Percentiles rank a stretch among this genome's conserved stretches.
Conservation (phyloP, 2,888 invertebrate genomes). For the Rotaria sp. region DNA sequence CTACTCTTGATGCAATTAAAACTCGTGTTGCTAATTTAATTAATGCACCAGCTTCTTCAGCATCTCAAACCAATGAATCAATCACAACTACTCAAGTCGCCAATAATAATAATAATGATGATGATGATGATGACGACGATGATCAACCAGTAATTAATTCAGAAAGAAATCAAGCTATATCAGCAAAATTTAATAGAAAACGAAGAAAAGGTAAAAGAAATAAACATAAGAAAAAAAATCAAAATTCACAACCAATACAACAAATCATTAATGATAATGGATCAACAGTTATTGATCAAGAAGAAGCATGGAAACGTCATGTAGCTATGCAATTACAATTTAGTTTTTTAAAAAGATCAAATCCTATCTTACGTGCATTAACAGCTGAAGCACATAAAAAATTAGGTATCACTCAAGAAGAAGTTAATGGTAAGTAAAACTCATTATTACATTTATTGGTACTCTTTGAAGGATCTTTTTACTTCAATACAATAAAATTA, state of each 20-base stretch:
- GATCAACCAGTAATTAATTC: not conserved
- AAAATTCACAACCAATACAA: not conserved
- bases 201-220: not conserved
- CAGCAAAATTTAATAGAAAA: not conserved
- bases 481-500: no score
- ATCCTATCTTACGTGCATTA: constrained; percentile 9
- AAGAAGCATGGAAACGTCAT: not conserved
- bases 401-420: not conserved
- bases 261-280: not conserved
- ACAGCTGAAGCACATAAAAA: constrained; percentile 27
- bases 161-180: not conserved
- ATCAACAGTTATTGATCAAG: not conserved
- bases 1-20: not conserved
- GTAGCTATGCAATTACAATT: constrained; percentile 25
- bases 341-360: constrained; percentile 5
- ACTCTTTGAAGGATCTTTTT: no score
- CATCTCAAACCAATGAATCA: not conserved
- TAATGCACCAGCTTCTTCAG: not conserved
- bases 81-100: not conserved
- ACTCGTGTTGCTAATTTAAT: not conserved
- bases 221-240: not conserved
- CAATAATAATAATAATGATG: not conserved
- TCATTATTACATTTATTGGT: no score
- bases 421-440: not conserved
- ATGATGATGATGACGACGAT: not conserved